These are phyloP conservation scores for Ischnura elegans DNA, from an alignment of 2,888 invertebrate genomes.

Conservation along the genomic window DNA sequence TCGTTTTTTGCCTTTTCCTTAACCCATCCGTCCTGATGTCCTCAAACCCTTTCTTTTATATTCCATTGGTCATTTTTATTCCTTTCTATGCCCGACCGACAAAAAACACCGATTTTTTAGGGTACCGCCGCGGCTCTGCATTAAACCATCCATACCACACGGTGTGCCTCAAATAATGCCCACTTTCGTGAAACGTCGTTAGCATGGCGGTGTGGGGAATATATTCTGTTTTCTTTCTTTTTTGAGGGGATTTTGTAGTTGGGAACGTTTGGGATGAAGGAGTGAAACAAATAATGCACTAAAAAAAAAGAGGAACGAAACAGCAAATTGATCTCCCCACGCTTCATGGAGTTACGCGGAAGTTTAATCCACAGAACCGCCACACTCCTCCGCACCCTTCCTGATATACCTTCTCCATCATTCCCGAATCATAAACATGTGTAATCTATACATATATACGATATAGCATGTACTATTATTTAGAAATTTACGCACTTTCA, in stretches of 20 bases:
- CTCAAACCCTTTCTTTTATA: not conserved
- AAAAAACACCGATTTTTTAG: not conserved
- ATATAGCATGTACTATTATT: no score
- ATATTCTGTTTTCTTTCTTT: no score
- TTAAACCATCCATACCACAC: not conserved
- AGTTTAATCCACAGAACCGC: not conserved
- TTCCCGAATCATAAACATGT: not conserved
- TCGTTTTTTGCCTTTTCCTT: not conserved
- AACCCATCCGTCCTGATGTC: not conserved
- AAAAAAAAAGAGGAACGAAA: not conserved
- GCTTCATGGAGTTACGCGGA: constrained; percentile 21
- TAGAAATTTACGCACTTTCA: no score
- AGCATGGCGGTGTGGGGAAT: not conserved
- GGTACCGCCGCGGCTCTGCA: not conserved
- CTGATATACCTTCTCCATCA: not conserved
- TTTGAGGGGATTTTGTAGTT: not conserved
- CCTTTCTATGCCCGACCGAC: not conserved
- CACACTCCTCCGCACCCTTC: not conserved
- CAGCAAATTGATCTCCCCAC: not conserved
- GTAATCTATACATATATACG: no score
- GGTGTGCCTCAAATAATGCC: constrained; percentile 7
- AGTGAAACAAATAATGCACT: no score
- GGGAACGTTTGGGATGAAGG: not conserved
- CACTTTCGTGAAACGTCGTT: constrained; percentile 8
- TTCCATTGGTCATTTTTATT: no score